phyloP scores from a whole-genome alignment of 2,888 invertebrate species.

The Campoplex nolae region DNA sequence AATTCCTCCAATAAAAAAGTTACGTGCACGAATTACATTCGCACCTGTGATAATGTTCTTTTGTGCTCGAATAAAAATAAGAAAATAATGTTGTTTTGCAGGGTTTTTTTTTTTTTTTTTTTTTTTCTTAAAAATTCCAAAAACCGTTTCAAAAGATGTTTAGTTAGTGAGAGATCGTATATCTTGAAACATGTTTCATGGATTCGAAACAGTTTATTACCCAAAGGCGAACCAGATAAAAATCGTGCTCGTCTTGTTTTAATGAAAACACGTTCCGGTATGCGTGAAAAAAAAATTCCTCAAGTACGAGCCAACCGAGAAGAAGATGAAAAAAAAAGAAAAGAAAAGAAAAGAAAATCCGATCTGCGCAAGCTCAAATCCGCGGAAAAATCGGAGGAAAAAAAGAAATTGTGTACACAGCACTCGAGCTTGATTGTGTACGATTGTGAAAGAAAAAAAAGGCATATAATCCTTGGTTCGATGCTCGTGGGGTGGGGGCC shows the following conservation, averaged over 20 bases:
- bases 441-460: constrained; percentile 46
- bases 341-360: constrained; percentile 7
- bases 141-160: background rate
- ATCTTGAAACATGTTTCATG: constrained; percentile 14
- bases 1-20: background rate
- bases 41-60: background rate
- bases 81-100: background rate
- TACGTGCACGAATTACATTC: background rate
- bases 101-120: too few species aligned
- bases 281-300: constrained; percentile 20
- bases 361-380: constrained; percentile 51
- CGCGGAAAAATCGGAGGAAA: constrained; percentile 36
- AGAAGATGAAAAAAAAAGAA: background rate
- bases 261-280: constrained; percentile 17
- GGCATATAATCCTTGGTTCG: constrained; percentile 36
- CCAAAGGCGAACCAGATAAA: background rate
- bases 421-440: constrained; percentile 32
- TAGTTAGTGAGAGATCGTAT: background rate
- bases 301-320: constrained; percentile 10
- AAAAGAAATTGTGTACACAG: constrained; percentile 18
- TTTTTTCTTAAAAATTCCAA: background rate
- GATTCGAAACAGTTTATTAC: constrained; percentile 4
- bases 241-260: constrained; percentile 22
- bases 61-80: background rate
- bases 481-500: constrained; percentile 24